Evolutionary conservation across 2,888 invertebrate genomes (phyloP).

Genomic region (Acanthococcus lagerstroemiae): DNA sequence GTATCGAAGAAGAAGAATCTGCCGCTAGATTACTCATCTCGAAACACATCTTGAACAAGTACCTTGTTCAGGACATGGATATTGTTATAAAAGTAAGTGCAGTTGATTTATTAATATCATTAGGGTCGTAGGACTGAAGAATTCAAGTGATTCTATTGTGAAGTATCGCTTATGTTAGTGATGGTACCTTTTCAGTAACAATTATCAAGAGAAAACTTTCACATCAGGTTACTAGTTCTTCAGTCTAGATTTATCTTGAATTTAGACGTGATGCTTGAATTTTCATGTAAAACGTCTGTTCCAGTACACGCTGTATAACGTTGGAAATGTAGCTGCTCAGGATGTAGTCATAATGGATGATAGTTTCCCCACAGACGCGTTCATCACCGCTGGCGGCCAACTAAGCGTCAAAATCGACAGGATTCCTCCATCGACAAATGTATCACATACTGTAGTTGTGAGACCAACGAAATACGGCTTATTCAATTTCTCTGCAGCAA

Average conservation of each 20-base stretch:
- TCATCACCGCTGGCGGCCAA: conserved; percentile 80
- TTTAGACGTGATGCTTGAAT: too few relatives aligned
- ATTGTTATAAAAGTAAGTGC: conserved; percentile 67
- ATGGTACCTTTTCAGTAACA: too few relatives aligned
- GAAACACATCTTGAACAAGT: conserved; percentile 91
- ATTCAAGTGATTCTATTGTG: too few relatives aligned
- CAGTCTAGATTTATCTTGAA: too few relatives aligned
- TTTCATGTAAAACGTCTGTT: too few relatives aligned
- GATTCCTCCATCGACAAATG: conserved; percentile 86
- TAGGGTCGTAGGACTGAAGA: too few relatives aligned
- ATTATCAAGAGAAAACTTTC: too few relatives aligned
- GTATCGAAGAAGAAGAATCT: conserved; percentile 25
- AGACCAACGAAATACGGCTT: conserved; percentile 82
- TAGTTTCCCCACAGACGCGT: conserved; percentile 85
- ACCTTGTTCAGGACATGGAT: conserved; percentile 92
- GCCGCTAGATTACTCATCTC: conserved; percentile 72
- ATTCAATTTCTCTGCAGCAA: conserved; percentile 94
- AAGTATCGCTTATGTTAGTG: not conserved
- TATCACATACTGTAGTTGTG: conserved; percentile 85
- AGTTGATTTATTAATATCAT: too few relatives aligned
- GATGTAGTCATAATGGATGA: conserved; percentile 80
- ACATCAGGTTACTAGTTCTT: too few relatives aligned
- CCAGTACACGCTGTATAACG: conserved; percentile 80
- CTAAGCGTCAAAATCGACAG: conserved; percentile 71
- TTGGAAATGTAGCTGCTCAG: conserved; percentile 82